These are phyloP conservation scores for Argyrosomus japonicus DNA, from an alignment of 2,113 vertebrate genomes.

Conservation along the genomic window DNA sequence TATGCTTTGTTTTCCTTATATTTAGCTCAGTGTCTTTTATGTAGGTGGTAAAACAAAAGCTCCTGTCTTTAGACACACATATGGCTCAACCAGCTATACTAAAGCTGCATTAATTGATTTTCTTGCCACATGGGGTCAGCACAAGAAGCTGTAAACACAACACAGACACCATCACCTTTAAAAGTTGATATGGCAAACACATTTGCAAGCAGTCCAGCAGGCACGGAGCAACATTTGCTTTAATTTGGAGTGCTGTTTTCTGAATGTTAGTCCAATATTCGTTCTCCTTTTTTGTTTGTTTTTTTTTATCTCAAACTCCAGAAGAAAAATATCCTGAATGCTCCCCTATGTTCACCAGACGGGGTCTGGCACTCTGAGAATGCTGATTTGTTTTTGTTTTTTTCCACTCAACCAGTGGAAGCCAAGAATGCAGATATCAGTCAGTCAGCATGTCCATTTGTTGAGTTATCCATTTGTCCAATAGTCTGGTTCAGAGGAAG, in stretches of 20 bases:
- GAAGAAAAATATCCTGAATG: neutral
- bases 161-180: neutral
- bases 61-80: neutral
- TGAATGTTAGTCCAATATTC: neutral
- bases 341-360: neutral
- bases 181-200: neutral
- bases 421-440: neutral
- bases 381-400: neutral
- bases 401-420: neutral
- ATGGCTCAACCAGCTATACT: neutral
- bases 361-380: neutral
- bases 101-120: constrained; percentile 1
- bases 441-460: constrained; percentile 24
- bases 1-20: neutral
- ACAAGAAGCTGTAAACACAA: neutral
- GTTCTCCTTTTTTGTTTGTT: neutral
- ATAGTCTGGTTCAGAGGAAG: neutral
- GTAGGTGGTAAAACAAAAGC: constrained; percentile 3
- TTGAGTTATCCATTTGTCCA: constrained; percentile 1
- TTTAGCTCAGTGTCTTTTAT: neutral
- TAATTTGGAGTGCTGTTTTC: neutral
- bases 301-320: no score
- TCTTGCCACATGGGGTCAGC: neutral
- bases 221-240: neutral
- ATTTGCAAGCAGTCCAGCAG: neutral